Base-by-base conservation (phyloP, 1,140 invertebrate genomes). In the Orius laevigatus region DNA sequence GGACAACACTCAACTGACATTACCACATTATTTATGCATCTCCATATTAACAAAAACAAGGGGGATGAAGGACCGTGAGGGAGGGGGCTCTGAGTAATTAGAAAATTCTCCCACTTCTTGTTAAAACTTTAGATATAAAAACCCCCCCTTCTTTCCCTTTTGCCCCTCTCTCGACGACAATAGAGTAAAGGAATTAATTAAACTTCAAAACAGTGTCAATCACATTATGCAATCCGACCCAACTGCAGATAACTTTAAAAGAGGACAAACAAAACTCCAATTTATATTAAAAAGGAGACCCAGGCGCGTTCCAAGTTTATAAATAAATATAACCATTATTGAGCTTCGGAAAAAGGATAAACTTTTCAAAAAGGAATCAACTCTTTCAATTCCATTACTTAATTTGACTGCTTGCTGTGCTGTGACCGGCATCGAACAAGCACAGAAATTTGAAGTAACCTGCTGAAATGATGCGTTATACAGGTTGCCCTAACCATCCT, bases 131-230 rank as follows among this genome's bases (percentile, higher is more conserved):
- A 19, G 40, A 16, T 42, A 42, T 42, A 42, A 42, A 42, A 42
- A 42, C 40, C 40, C 19, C 40, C 14, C 40, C 12, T 6, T 11
- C 40, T 3, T 11, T 19, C n/a, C 18, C 40, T 14, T 25, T 25
- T 25, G 8, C 25, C 25, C 25, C 25, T 25, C 25, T 25, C 25
- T 25, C 40, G 14, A 6, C 43, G 43, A 45, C 25, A 45, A 45
- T 45, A 32, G 40, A 45, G 19, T 32, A 32, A n/a, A n/a, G 25
- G 43, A 45, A 45, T 45, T 45, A 45, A 45, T 45, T 45, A 45
- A 45, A 45, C 19, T 45, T 45, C 43, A 45, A 45, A 45, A 45
- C 43, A 45, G 43, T 45, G 43, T 45, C 43, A 45, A 45, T 45
- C 43, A 45, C 43, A 45, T 45, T 45, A 45, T 45, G 43, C 43